Conservation (phyloP, 2,797 vertebrate species). For the Tangara arthus region DNA sequence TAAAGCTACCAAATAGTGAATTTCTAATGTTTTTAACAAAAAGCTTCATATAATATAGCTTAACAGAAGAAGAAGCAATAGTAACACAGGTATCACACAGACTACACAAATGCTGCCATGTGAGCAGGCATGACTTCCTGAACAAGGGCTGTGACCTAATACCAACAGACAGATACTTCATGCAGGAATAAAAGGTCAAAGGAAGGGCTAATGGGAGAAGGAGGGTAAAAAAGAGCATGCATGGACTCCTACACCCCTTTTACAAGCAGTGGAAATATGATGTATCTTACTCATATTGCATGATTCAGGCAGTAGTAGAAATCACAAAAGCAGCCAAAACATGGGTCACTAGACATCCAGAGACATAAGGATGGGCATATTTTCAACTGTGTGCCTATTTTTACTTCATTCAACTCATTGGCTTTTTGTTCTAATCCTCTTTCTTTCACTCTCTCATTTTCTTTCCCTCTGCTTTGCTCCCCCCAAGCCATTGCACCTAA, state of each 20-base stretch:
- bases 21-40: background rate
- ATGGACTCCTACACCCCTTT: background rate
- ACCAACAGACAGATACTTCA: background rate
- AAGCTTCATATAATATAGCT: background rate
- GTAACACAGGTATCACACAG: background rate
- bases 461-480: background rate
- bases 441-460: background rate
- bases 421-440: background rate
- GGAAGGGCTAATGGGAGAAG: background rate
- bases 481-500: background rate
- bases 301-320: background rate
- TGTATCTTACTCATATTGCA: background rate
- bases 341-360: background rate
- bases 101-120: accelerated
- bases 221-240: background rate
- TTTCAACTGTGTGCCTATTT: background rate
- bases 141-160: background rate
- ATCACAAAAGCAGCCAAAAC: background rate
- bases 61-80: background rate
- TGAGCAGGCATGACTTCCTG: background rate
- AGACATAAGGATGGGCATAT: background rate
- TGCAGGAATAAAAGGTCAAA: background rate
- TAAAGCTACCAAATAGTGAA: background rate
- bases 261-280: background rate
- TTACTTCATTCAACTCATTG: background rate